A percentile compares a stretch with the other conserved stretches of the same genome.
Evolutionary conservation across 2,113 vertebrate species (phyloP).

Genomic region (Chelonoidis abingdonii): DNA sequence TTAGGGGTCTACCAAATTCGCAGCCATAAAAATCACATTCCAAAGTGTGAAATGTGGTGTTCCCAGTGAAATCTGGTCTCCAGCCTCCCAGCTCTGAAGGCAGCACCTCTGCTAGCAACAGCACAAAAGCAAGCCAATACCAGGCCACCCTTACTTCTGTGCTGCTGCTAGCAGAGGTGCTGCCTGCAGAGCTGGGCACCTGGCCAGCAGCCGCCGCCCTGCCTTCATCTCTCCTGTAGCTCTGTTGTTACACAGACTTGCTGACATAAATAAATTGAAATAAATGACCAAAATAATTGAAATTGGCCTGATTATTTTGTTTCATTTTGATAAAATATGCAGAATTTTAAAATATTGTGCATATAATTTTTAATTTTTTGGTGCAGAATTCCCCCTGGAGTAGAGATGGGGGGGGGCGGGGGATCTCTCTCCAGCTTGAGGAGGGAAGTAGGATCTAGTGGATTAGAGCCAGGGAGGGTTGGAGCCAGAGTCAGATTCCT

Average conservation of each 20-base stretch:
- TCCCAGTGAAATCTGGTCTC: background rate
- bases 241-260: background rate
- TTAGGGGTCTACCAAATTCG: too few relatives aligned
- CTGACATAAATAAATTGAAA: background rate
- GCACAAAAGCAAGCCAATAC: too few relatives aligned
- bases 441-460: too few relatives aligned
- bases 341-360: background rate
- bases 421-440: too few relatives aligned
- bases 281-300: background rate
- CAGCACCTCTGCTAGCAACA: background rate
- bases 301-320: background rate
- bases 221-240: too few relatives aligned
- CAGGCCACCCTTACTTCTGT: too few relatives aligned
- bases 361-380: too few relatives aligned
- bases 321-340: background rate
- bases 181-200: too few relatives aligned
- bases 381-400: background rate
- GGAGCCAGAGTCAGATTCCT: background rate
- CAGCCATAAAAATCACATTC: background rate
- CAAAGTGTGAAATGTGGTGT: background rate
- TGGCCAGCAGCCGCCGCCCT: background rate
- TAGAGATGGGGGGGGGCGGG: background rate
- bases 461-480: too few relatives aligned
- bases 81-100: too few relatives aligned
- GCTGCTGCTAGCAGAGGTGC: too few relatives aligned